Conservation (phyloP, 1,140 invertebrate species). For the Drosophila pectinifera region DNA sequence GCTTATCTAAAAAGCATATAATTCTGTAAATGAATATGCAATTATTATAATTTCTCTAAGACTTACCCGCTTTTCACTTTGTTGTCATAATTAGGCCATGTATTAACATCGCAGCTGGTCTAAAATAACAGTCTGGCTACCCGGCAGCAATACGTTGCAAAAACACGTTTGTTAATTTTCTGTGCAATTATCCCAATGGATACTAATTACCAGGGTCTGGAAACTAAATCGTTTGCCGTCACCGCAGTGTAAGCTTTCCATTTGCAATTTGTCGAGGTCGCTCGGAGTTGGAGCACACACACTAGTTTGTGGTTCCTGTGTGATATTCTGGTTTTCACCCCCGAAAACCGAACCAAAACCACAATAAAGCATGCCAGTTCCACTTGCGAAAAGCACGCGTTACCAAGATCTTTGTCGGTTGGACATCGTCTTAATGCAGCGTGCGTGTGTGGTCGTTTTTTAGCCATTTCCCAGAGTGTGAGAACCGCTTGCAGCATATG, state of each 20-base stretch:
- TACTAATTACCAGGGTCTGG: constrained; percentile 24
- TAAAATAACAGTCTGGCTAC: not conserved
- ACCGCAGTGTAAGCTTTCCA: constrained; percentile 14
- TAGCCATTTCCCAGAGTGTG: not conserved
- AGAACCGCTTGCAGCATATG: constrained; percentile 10
- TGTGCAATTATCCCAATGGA: constrained; percentile 10
- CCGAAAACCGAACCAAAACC: not conserved
- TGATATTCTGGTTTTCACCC: constrained; percentile 18
- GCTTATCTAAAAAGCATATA: not conserved
- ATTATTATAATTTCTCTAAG: not conserved
- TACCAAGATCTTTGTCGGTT: constrained; percentile 26
- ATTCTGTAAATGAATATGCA: not conserved
- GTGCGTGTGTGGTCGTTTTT: not conserved
- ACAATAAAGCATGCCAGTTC: not conserved
- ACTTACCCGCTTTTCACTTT: not conserved
- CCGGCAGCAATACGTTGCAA: constrained; percentile 5
- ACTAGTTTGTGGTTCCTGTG: constrained; percentile 24
- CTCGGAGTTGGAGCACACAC: not conserved
- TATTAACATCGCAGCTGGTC: not conserved
- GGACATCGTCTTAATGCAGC: constrained; percentile 8
- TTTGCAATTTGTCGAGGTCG: constrained; percentile 25
- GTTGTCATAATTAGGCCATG: constrained; percentile 7
- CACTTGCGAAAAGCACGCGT: constrained; percentile 9
- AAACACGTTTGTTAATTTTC: constrained; percentile 4
- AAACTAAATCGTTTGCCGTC: constrained; percentile 17